phyloP scores from a whole-genome alignment of 2,797 vertebrate species.

The Monodelphis domestica region DNA sequence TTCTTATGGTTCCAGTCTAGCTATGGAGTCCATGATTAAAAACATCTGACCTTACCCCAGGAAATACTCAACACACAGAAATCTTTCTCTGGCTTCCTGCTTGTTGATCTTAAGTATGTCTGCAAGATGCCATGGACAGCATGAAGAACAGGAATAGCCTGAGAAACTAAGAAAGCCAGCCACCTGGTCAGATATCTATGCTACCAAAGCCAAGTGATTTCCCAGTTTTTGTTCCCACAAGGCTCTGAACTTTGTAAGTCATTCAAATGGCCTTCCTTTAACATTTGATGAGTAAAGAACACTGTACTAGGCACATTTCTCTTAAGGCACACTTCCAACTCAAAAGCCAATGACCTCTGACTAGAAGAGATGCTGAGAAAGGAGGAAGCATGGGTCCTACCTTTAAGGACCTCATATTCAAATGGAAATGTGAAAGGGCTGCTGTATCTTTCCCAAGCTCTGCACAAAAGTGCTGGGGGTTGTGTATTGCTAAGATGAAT shows the following conservation, averaged over 20 bases:
- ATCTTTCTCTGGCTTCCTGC: background rate
- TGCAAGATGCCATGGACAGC: background rate
- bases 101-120: background rate
- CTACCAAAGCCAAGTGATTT: background rate
- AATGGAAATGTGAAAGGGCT: background rate
- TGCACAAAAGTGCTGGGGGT: background rate
- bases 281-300: background rate
- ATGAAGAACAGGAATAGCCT: background rate
- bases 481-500: background rate
- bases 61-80: background rate
- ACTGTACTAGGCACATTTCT: background rate
- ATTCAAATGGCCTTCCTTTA: background rate
- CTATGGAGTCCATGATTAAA: background rate
- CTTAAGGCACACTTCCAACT: constrained; percentile 2
- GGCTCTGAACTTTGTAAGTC: background rate
- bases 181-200: background rate
- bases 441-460: background rate
- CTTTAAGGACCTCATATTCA: background rate
- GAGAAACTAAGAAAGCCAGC: background rate
- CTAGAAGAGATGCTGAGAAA: background rate
- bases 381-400: background rate
- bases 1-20: background rate
- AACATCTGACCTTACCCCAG: background rate
- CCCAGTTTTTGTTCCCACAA: background rate
- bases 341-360: constrained; percentile 8